phyloP scores from a whole-genome alignment of 2,113 vertebrate species.

The Corydoras sp. region DNA sequence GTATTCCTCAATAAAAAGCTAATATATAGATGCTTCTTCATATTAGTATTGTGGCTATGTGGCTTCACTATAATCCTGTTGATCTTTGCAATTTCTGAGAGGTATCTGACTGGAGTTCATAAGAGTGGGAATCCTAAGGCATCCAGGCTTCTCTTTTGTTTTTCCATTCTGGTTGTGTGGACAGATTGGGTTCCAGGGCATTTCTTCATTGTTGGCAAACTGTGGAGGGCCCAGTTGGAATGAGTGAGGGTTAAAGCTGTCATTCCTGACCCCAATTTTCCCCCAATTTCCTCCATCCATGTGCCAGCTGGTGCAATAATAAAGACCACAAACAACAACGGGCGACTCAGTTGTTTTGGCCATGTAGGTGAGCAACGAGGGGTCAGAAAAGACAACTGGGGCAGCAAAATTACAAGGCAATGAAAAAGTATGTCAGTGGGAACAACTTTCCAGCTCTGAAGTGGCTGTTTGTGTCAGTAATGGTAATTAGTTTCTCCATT shows the following conservation, averaged over 20 bases:
- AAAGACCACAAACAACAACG: slow-evolving; percentile 28
- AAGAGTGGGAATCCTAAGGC: slow-evolving; percentile 11
- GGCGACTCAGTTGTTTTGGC: slow-evolving; percentile 17
- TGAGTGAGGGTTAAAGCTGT: slow-evolving; percentile 21
- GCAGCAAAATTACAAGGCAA: slow-evolving; percentile 32
- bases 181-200: slow-evolving; percentile 30
- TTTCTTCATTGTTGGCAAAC: slow-evolving; percentile 37
- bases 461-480: slow-evolving; percentile 21
- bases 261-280: slow-evolving; percentile 27
- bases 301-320: slow-evolving; percentile 31
- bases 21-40: neutral
- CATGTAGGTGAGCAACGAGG: slow-evolving; percentile 31
- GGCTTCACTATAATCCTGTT: slow-evolving; percentile 6
- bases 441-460: slow-evolving; percentile 25
- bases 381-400: slow-evolving; percentile 33
- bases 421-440: slow-evolving; percentile 24
- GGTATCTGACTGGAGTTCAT: neutral
- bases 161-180: slow-evolving; percentile 29
- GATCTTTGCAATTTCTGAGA: neutral
- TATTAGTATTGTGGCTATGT: neutral
- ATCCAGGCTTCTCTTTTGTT: slow-evolving; percentile 22
- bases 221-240: slow-evolving; percentile 26
- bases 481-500: slow-evolving; percentile 29
- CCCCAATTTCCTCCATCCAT: slow-evolving; percentile 24
- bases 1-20: too few species aligned